These are phyloP conservation scores for Steinernema scapterisci DNA, from an alignment of 2,888 invertebrate genomes.

Conservation along the genomic window DNA sequence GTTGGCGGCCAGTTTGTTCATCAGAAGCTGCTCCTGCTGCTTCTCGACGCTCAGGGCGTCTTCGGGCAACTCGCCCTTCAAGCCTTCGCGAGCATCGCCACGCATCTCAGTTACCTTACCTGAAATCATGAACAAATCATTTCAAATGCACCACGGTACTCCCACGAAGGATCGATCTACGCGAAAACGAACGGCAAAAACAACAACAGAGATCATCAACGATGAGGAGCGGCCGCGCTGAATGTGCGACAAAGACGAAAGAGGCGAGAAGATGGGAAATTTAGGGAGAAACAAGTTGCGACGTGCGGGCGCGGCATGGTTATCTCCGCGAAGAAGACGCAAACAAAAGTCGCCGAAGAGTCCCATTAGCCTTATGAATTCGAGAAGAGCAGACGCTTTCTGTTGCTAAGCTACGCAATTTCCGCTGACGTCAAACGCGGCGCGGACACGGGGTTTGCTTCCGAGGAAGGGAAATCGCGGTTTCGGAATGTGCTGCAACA, in stretches of 20 bases:
- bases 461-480: too few species aligned
- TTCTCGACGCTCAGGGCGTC: conserved; percentile 57
- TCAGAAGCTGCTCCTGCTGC: conserved; percentile 59
- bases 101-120: conserved; percentile 26
- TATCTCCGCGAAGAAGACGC: too few species aligned
- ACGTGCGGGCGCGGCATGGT: neutral
- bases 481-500: too few species aligned
- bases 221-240: neutral
- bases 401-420: too few species aligned
- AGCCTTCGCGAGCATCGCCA: conserved; percentile 19
- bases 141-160: neutral
- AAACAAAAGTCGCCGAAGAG: too few species aligned
- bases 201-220: neutral
- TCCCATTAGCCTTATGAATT: too few species aligned
- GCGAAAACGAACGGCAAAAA: conserved; percentile 4
- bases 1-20: conserved; percentile 56
- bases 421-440: too few species aligned
- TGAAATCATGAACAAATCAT: neutral
- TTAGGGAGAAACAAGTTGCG: conserved; percentile 3
- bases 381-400: too few species aligned
- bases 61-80: conserved; percentile 36
- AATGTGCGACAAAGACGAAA: neutral
- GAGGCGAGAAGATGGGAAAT: too few species aligned
- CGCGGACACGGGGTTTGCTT: too few species aligned
- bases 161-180: neutral